Base-by-base conservation (phyloP, 2,113 vertebrate genomes). In the Apteryx mantelli region DNA sequence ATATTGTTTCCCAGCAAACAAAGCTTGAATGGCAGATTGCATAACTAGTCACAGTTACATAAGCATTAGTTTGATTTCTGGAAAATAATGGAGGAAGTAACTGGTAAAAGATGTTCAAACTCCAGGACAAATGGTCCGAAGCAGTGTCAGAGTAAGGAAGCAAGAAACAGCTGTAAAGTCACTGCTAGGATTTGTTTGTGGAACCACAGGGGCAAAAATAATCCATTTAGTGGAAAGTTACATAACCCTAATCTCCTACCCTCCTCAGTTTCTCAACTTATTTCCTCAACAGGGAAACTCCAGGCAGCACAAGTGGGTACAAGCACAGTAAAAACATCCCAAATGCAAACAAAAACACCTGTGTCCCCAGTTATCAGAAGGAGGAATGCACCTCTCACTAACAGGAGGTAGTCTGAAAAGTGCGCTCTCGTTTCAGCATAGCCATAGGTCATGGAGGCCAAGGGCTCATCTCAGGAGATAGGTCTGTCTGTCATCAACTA, bases 51-150 rank as follows among this genome's bases (percentile, higher is more conserved):
- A 8, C 58, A 44, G 16, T 94, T 86, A 74, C 36, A 26, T 70
- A 91, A 97, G 79, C 42, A 68, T 79, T 25, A 50, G 68, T 71
- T 94, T 80, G 55, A 21, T 95, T 96, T 86, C 82, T 24, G 21
- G 87, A 81, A 91, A 93, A 87, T 95, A 89, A 89, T 68, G 40
- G 74, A 87, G 95, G 91, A 83, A 91, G 50, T 83, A 95, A 95
- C 81, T 3, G 2, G 60, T 60, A 88, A 89, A 93, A 95, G 52
- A 65, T 83, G 69, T 81, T 88, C 74, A 36, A 83, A 74, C 17
- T 22, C 38, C 5, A 46, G 85, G 36, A 58, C 38, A 83, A 87
- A 84, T 21, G 46, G 56, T 36, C 66, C 64, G 14, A 28, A n/a
- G 78, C 74, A 63, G 56, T 3, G 15, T 25, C 86, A 84, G 77